Base-by-base conservation (phyloP, 2,888 invertebrate genomes). In the Phengaris arion region DNA sequence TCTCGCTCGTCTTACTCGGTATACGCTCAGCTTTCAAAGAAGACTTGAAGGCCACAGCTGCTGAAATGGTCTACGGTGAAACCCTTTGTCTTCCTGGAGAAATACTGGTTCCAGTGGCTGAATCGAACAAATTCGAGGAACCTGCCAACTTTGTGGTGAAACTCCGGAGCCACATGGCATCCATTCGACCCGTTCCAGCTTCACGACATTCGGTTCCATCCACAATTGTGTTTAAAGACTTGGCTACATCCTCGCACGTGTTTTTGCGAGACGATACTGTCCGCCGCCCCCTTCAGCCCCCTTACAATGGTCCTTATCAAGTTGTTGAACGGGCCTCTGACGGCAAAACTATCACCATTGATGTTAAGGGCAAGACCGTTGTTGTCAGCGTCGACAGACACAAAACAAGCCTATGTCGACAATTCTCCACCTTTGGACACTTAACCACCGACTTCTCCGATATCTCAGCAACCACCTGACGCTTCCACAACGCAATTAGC, bases 11-110 rank as follows among this genome's bases (percentile, higher is more conserved):
- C 0, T 75, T 80, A 1, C 77, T 81, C 2, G 80, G 80, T 6
- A 80, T 81, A 74, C 77, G 81, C 0, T 46, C 80, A 1, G 79
- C 80, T 2, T 68, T 77, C 1, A 80, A 81, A 54, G 79, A 80
- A 2, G 80, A 80, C 45, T 8, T 80, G 2, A 69, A 78, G 13
- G 51, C 74, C 2, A 76, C 79, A 2, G 48, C 78, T 9, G 78
- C 79, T 4, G 78, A 80, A 70, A 15, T 79, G 6, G 35, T 80
- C 0, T 81, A 79, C 10, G 80, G 79, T 6, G 79, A 81, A 74
- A 51, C 75, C 6, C 75, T 81, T 3, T 68, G 77, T 12, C 64
- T 77, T 10, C 77, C 77, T 6, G 79, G 78, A 6, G 76, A 78
- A 54, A 68, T 77, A 13, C 48, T 70, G 0, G 74, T 73, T 12